Evolutionary conservation across 2,888 invertebrate species (phyloP), one percentile per base, ranked within the genome.

Genomic region (Ernsta delagoae): DNA sequence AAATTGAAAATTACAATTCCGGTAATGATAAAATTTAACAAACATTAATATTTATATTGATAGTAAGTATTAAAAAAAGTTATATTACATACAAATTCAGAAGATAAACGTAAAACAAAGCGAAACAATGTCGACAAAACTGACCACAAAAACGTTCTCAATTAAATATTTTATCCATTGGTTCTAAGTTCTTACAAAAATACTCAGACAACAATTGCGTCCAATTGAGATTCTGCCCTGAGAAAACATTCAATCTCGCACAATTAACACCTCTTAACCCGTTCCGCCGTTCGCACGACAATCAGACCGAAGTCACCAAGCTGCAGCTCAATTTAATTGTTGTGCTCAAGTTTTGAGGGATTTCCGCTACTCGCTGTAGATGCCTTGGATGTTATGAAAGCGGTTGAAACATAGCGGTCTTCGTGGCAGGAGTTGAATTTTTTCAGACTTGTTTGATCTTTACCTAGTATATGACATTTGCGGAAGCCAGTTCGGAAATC

Each of bases 181-280:
- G 57, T 63, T 68, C 57, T 56, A 9, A 34, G 54, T 67, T 63
- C 62, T 57, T 68, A 50, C 71, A 83, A 83, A 83, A 80, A 75
- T 79, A 74, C 74, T 74, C 84, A 79, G 81, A 81, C 81, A 78
- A 86, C 90, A 92, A 93, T 92, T 93, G 91, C 85, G 85, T 87
- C 81, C 92, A 93, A 93, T 93, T 93, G 88, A 90, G 85, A 87
- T 88, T 91, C 87, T 86, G 90, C 88, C 90, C 88, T 90, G 90
- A 90, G 92, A 93, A 92, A 93, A 93, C 93, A 93, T 92, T 91
- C 94, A 94, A 93, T 94, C 94, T 91, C 90, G 85, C 83, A 88
- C 93, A 94, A 93, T 94, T 94, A 94, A 94, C 94, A 94, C 94
- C 93, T 93, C 89, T 93, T 93, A 93, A 94, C 94, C 93, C 93